Base-by-base conservation (phyloP, 92 coral and sea anemone genomes). In the Bergia sp. region DNA sequence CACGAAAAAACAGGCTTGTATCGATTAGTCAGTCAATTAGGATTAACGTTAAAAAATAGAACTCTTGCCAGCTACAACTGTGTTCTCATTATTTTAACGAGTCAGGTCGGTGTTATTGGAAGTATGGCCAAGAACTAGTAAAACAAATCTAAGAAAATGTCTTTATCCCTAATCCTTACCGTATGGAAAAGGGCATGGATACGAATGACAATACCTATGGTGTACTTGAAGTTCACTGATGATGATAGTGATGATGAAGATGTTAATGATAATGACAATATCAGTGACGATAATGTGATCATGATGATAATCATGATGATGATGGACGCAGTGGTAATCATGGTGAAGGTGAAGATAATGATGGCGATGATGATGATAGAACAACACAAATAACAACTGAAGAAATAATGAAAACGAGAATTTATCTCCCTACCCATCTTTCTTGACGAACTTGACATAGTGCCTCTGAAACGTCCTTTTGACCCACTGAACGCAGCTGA, bases 361-460 rank as follows among this genome's bases (percentile, higher is more conserved):
- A 57, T 57, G 65, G 18, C 18, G 23, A 7, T 64, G 71, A 16
- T 64, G 7, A 16, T 45, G 7, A 9, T 45, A 45, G 42, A 79
- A 88, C 20, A 45, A 18, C 0, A 18, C 0, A 18, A 18, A 61
- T 16, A 61, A 61, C 6, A 16, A 61, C n/a, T 61, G 23, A 1
- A 61, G 87, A 20, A 61, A 61, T 61, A 18, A 20, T 58, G 3
- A 58, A n/a, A 58, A 0, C 39, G 13, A 16, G 65, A 23, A 21
- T n/a, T 45, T 43, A 1, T 29, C 40, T 64, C 29, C 93, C n/a
- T 76, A 91, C 93, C 93, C 93, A 37, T 42, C 49, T 15, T 88
- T 76, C 77, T 87, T 82, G 47, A 88, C 91, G 50, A 91, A 91
- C 20, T 87, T 49, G 72, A 91, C 86, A 86, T 89, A 91, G 82